Base-by-base conservation (phyloP, 30 jellyfish, hydroid and myxozoan genomes). In the Clytia hemisphaerica region DNA sequence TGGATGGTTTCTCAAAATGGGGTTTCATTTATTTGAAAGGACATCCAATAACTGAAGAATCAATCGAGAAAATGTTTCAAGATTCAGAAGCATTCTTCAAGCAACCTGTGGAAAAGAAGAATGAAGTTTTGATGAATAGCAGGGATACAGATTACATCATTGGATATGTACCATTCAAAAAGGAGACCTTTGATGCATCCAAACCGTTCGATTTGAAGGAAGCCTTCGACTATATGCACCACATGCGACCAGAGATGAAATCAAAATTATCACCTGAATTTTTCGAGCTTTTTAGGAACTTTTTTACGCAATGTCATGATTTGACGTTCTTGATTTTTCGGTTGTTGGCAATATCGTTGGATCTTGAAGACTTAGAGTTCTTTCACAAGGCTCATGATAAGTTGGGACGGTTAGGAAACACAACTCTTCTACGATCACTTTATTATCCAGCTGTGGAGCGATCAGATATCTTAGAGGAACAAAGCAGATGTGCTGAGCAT, bases 401-500 rank as follows among this genome's bases (percentile, higher is more conserved):
- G n/a, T 45, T 33, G 3, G 58, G 70, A 16, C 1, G 21, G 4
- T 30, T 26, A 15, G 81, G 75, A n/a, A 69, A 69, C 28, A 33
- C 10, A 18, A 69, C 75, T 0, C 27, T 45, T 5, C 48, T 69
- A 1, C 40, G 81, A 26, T 25, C 46, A 9, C 50, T 69, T 2
- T 69, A 69, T 69, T 69, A 69, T 69, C 81, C 81, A 69, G 30
- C 75, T 3, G 50, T 69, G 21, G 28, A 25, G 26, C 1, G n/a
- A n/a, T n/a, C 46, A 16, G 48, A 49, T 15, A 45, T 69, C 24
- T 37, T 33, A 21, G 57, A 47, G 15, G 22, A 33, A 22, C 81
- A 69, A 32, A 21, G 46, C n/a, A 47, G 81, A 28, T 69, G 81
- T 53, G 81, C 75, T 6, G 81, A 69, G 72, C 81, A 69, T 69